Evolutionary conservation across 2,113 vertebrate species (phyloP).

Genomic region (Pedetes capensis): DNA sequence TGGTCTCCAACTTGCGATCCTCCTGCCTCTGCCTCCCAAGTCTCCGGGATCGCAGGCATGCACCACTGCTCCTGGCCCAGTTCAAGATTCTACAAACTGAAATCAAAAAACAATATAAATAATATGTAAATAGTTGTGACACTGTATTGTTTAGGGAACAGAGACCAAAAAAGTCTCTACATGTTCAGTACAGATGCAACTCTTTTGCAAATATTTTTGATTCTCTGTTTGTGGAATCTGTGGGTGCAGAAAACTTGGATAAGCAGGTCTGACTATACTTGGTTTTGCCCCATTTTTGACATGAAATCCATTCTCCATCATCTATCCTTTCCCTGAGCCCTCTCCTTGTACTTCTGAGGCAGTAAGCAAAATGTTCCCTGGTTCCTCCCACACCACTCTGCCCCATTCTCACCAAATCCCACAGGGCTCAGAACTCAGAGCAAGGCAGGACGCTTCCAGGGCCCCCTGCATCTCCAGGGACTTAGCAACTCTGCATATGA

Average conservation of each 20-base stretch:
- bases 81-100: neutral
- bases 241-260: no score
- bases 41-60: no score
- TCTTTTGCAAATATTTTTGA: neutral
- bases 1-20: no score
- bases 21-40: no score
- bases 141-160: neutral
- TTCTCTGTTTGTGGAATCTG: neutral
- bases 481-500: neutral
- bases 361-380: neutral
- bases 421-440: neutral
- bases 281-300: neutral
- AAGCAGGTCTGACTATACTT: neutral
- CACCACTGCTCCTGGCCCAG: no score
- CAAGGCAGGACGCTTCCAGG: neutral
- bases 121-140: neutral
- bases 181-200: neutral
- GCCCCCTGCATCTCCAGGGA: neutral
- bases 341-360: neutral
- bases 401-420: neutral
- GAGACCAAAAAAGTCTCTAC: no score
- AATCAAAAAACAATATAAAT: neutral
- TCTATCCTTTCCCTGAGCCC: neutral
- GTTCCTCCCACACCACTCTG: neutral
- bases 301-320: neutral